phyloP scores from a whole-genome alignment of 2,797 vertebrate species.

The Ispidina picta region DNA sequence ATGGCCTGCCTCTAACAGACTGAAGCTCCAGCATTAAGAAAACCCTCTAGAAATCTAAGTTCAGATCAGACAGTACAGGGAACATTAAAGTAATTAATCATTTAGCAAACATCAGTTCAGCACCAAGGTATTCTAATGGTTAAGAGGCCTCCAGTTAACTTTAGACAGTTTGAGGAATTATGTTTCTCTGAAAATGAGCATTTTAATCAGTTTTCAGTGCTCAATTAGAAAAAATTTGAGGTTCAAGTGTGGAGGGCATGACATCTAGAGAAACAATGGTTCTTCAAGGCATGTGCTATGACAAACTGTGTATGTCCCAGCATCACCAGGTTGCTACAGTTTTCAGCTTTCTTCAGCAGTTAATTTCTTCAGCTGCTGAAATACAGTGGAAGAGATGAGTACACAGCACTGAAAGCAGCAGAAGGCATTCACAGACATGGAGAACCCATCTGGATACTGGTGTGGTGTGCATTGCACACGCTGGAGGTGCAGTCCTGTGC shows the following conservation, averaged over 20 bases:
- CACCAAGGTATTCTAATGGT: background rate
- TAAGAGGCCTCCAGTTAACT: background rate
- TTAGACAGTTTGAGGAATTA: background rate
- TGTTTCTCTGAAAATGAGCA: background rate
- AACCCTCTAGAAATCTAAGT: background rate
- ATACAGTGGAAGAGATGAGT: background rate
- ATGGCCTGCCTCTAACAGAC: background rate
- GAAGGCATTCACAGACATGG: background rate
- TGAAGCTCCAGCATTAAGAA: background rate
- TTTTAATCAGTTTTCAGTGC: background rate
- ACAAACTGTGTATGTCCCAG: background rate
- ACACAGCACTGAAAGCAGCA: background rate
- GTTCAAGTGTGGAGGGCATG: background rate
- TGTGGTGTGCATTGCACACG: background rate
- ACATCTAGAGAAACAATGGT: background rate
- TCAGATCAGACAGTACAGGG: background rate
- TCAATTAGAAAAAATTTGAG: background rate
- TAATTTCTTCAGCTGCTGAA: background rate
- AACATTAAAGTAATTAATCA: background rate
- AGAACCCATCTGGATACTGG: background rate
- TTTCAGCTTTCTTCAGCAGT: background rate
- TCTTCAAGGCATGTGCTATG: background rate
- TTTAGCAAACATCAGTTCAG: background rate
- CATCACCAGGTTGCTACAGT: background rate
- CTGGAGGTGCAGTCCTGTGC: background rate